Conservation (phyloP, 2,797 vertebrate genomes). For the Aeoliscus strigatus region DNA sequence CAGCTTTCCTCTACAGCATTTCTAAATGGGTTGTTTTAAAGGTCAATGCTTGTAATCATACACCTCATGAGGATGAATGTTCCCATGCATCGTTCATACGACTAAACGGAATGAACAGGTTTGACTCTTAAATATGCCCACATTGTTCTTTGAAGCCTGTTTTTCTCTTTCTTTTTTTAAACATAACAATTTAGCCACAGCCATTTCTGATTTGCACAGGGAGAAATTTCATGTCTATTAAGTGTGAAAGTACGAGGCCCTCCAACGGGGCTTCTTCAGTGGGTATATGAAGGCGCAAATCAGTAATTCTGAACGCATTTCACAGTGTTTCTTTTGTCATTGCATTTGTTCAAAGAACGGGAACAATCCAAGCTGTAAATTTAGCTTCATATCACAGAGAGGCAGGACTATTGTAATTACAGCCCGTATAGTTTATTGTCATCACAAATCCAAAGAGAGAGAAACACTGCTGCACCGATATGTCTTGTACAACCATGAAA, state of each 20-base stretch:
- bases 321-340: constrained; percentile 46
- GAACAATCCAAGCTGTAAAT: constrained; percentile 69
- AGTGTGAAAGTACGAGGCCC: constrained; percentile 33
- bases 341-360: constrained; percentile 63
- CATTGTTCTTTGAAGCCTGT: constrained; percentile 46
- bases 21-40: constrained; percentile 57
- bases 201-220: constrained; percentile 32
- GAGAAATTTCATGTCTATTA: constrained; percentile 49
- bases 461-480: background rate
- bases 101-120: constrained; percentile 41
- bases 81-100: too few species aligned
- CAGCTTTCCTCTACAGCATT: constrained; percentile 33
- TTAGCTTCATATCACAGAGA: constrained; percentile 64
- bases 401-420: constrained; percentile 67
- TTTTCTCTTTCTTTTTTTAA: too few species aligned
- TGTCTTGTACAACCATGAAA: too few species aligned
- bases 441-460: constrained; percentile 59
- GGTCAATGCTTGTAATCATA: constrained; percentile 64
- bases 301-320: constrained; percentile 57
- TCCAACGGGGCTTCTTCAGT: constrained; percentile 40
- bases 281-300: constrained; percentile 42
- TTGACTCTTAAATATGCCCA: constrained; percentile 53
- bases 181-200: constrained; percentile 24
- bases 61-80: constrained; percentile 47
- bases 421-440: constrained; percentile 62